Conservation (phyloP, 30 jellyfish, hydroid and myxozoan genomes). For the Rhopilema esculentum region DNA sequence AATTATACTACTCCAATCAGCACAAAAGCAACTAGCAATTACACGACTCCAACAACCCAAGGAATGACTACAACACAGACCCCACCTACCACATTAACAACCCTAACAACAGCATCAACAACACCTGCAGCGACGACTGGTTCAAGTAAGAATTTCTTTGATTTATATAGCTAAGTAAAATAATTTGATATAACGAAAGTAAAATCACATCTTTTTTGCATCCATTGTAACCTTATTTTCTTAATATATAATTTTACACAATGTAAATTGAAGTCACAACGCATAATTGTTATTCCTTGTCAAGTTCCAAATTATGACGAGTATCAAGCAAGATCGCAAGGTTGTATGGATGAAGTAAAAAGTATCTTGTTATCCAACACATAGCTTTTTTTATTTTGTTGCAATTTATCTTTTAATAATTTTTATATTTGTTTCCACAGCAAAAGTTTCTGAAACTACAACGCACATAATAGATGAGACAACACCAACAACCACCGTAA, state of each 20-base stretch:
- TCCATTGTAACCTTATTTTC: not conserved
- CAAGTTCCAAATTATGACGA: too few relatives aligned
- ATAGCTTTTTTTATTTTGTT: too few relatives aligned
- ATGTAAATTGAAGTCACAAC: too few relatives aligned
- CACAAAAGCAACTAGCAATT: constrained; percentile 6
- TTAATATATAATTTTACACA: too few relatives aligned
- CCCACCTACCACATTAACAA: constrained; percentile 10
- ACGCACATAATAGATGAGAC: constrained; percentile 59
- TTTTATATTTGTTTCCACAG: not conserved
- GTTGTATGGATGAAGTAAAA: too few relatives aligned
- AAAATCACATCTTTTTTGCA: not conserved
- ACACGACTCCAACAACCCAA: constrained; percentile 13
- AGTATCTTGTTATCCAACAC: too few relatives aligned
- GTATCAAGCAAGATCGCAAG: too few relatives aligned
- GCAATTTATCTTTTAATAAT: too few relatives aligned
- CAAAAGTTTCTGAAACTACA: constrained; percentile 57
- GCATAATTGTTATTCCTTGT: too few relatives aligned
- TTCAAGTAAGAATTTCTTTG: not conserved
- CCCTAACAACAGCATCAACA: constrained; percentile 41
- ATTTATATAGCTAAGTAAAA: too few relatives aligned
- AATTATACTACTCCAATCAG: constrained; percentile 63
- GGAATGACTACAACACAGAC: constrained; percentile 4
- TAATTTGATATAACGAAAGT: not conserved
- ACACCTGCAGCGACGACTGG: constrained; percentile 26
- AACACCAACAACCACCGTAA: constrained; percentile 57